Percentiles rank a stretch among this genome's conserved stretches.
Conservation (phyloP, 2,888 invertebrate species). For the Phyllotreta striolata region DNA sequence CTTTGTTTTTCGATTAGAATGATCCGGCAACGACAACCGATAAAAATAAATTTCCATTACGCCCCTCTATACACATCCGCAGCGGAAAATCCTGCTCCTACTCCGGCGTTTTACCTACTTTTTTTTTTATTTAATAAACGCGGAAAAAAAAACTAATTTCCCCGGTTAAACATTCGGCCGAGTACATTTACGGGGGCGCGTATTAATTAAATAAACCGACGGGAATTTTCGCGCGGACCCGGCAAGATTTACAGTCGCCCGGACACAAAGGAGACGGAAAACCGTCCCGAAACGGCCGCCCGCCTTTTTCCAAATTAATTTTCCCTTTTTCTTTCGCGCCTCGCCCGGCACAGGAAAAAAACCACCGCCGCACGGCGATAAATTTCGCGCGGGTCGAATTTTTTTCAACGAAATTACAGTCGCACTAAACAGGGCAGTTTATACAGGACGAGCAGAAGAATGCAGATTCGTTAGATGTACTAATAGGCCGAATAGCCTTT, state of each 20-base stretch:
- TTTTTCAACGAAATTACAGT: neutral
- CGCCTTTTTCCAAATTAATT: constrained; percentile 17
- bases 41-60: too few relatives aligned
- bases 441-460: too few relatives aligned
- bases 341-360: too few relatives aligned
- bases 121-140: constrained; percentile 17
- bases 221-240: constrained; percentile 15
- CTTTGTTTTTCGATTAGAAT: too few relatives aligned
- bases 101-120: neutral
- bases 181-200: constrained; percentile 1
- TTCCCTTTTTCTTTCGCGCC: neutral
- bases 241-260: constrained; percentile 20
- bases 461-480: too few relatives aligned
- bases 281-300: constrained; percentile 7
- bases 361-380: neutral
- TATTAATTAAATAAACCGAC: constrained; percentile 17
- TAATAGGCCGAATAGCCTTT: too few relatives aligned
- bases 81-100: neutral
- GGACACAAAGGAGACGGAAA: constrained; percentile 8
- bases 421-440: too few relatives aligned
- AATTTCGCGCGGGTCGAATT: neutral
- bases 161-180: constrained; percentile 9
- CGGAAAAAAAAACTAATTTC: constrained; percentile 18
- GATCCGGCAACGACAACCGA: too few relatives aligned
- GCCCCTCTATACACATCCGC: neutral